Conservation (phyloP, 2,113 vertebrate genomes). For the Entelurus aequoreus region DNA sequence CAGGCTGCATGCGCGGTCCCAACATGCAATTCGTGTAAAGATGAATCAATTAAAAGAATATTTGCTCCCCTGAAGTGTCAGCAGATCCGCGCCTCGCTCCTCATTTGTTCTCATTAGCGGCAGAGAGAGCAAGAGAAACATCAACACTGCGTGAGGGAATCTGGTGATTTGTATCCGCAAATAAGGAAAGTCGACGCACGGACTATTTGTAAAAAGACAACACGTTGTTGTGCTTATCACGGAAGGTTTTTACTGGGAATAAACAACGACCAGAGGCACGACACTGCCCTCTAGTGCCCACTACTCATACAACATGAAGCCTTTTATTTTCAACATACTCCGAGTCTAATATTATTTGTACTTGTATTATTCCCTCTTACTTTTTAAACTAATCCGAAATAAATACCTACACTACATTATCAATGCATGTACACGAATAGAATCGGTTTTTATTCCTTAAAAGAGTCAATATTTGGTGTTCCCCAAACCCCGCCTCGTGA, state of each 20-base stretch:
- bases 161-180: conserved; percentile 73
- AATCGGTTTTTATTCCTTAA: no score
- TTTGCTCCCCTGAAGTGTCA: conserved; percentile 61
- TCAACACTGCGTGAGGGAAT: conserved; percentile 70
- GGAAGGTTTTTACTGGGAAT: conserved; percentile 6
- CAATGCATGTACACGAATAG: no score
- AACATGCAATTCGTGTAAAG: conserved; percentile 36
- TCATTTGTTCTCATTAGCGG: conserved; percentile 77
- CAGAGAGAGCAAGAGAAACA: conserved; percentile 48
- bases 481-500: background rate
- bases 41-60: conserved; percentile 66
- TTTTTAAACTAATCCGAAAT: no score
- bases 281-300: conserved; percentile 59
- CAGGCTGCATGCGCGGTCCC: conserved; percentile 23
- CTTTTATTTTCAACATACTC: no score
- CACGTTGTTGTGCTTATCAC: conserved; percentile 25
- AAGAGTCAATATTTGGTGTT: no score
- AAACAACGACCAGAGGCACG: conserved; percentile 40
- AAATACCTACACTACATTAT: no score
- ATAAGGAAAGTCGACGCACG: conserved; percentile 65
- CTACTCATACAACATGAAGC: no score
- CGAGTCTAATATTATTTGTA: no score
- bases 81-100: conserved; percentile 61
- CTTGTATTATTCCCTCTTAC: no score
- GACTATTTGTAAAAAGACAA: conserved; percentile 54